Conservation (phyloP, 2,113 vertebrate species). For the Pycnonotus jocosus region DNA sequence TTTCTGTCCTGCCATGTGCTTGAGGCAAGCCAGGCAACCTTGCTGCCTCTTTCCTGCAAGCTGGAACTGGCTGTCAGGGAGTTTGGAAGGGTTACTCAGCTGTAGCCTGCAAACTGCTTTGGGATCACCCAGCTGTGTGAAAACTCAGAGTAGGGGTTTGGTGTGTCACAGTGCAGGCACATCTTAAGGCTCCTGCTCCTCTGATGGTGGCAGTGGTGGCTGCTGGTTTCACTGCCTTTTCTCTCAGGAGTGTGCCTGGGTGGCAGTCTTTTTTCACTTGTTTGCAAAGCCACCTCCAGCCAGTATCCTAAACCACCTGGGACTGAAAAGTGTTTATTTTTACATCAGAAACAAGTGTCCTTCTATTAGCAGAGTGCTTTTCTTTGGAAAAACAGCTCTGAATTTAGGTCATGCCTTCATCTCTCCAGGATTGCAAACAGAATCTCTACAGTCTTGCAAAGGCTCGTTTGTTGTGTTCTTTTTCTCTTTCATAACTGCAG, state of each 20-base stretch:
- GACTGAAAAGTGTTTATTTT: neutral
- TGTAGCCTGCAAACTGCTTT: neutral
- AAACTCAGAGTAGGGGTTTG: neutral
- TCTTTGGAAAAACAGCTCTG: neutral
- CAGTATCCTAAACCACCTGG: neutral
- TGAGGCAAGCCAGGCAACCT: neutral
- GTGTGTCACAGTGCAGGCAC: neutral
- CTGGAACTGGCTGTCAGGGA: neutral
- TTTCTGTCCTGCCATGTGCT: neutral
- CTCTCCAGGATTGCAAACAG: neutral
- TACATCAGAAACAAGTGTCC: neutral
- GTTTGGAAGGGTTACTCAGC: neutral
- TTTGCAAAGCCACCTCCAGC: neutral
- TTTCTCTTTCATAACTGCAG: neutral
- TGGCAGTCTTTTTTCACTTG: neutral
- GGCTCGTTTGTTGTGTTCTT: neutral
- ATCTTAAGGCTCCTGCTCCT: neutral
- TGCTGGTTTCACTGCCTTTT: neutral
- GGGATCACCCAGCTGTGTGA: neutral
- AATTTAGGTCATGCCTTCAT: neutral
- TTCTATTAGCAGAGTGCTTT: neutral
- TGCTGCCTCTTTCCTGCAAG: neutral
- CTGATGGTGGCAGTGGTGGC: neutral
- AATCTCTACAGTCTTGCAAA: neutral
- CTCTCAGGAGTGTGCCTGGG: neutral